Evolutionary conservation across 1,140 invertebrate species (phyloP).

Genomic region (Ooceraea biroi): DNA sequence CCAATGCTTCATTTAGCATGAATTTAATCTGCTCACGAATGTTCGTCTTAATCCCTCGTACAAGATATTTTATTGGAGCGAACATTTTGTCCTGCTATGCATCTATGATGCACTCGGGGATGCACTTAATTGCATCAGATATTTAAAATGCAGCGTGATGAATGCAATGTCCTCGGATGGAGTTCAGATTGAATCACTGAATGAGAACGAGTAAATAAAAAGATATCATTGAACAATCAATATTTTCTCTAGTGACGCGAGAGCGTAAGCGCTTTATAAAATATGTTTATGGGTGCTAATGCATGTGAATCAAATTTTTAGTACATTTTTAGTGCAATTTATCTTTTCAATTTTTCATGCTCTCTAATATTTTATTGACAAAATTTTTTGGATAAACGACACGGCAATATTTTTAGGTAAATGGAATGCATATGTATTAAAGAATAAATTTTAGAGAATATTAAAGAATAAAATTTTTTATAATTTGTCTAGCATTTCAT

Average conservation of each 20-base stretch:
- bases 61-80: background rate
- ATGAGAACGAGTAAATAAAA: conserved; percentile 39
- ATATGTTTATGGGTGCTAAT: conserved; percentile 16
- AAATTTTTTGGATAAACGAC: background rate
- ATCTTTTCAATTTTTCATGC: background rate
- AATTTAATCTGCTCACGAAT: conserved; percentile 12
- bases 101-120: conserved; percentile 13
- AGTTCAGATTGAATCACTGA: conserved; percentile 16
- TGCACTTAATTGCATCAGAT: conserved; percentile 43
- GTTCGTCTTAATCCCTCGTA: background rate
- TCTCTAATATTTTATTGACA: background rate
- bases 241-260: background rate
- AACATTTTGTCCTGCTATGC: conserved; percentile 10
- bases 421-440: too few species aligned
- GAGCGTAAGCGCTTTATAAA: conserved; percentile 28
- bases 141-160: conserved; percentile 4
- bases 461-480: background rate
- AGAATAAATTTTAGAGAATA: background rate
- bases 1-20: background rate
- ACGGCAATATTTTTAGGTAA: background rate
- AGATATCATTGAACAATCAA: background rate
- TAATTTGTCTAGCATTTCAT: background rate
- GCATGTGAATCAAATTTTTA: conserved; percentile 29
- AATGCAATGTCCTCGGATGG: conserved; percentile 20
- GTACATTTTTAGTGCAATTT: background rate